Percentiles rank a stretch among this genome's conserved stretches.
These are phyloP conservation scores for Tetranychus piercei DNA, from an alignment of 2,888 invertebrate genomes.

Conservation along the genomic window DNA sequence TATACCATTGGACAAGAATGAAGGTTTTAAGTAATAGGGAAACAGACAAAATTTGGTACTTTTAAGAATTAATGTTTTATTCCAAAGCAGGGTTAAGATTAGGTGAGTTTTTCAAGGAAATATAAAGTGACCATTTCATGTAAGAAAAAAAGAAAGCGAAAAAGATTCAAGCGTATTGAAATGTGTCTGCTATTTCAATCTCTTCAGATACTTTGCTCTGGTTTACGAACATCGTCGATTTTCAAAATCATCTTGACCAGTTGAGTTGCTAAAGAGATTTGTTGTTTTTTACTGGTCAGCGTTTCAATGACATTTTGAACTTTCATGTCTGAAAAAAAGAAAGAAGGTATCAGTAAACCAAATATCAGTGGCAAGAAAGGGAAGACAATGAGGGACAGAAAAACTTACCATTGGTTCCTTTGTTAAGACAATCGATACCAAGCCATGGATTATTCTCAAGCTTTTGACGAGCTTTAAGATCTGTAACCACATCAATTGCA, in stretches of 20 bases:
- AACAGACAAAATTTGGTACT: background rate
- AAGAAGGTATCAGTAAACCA: too few relatives aligned
- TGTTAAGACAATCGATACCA: slow-evolving; percentile 84
- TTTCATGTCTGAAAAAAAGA: slow-evolving; percentile 59
- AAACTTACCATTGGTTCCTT: slow-evolving; percentile 43
- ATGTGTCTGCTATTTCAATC: background rate
- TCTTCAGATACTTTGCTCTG: slow-evolving; percentile 28
- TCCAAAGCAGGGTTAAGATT: background rate
- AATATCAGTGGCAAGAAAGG: background rate
- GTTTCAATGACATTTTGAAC: slow-evolving; percentile 88
- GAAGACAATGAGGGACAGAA: slow-evolving; percentile 11
- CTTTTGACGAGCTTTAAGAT: slow-evolving; percentile 72
- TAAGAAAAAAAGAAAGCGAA: slow-evolving; percentile 1
- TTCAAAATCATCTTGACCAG: slow-evolving; percentile 98
- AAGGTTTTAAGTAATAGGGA: too few relatives aligned
- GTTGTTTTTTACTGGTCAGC: slow-evolving; percentile 86
- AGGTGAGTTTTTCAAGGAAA: background rate
- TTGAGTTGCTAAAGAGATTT: slow-evolving; percentile 86
- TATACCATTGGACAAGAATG: too few relatives aligned
- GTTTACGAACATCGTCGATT: slow-evolving; percentile 79
- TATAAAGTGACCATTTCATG: background rate
- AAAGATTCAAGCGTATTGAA: background rate
- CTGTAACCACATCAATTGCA: slow-evolving; percentile 75
- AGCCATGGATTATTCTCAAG: slow-evolving; percentile 62
- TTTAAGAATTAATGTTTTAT: background rate